These are phyloP conservation scores for Drosophila malerkotliana DNA, from an alignment of 1,140 invertebrate genomes.

Conservation along the genomic window DNA sequence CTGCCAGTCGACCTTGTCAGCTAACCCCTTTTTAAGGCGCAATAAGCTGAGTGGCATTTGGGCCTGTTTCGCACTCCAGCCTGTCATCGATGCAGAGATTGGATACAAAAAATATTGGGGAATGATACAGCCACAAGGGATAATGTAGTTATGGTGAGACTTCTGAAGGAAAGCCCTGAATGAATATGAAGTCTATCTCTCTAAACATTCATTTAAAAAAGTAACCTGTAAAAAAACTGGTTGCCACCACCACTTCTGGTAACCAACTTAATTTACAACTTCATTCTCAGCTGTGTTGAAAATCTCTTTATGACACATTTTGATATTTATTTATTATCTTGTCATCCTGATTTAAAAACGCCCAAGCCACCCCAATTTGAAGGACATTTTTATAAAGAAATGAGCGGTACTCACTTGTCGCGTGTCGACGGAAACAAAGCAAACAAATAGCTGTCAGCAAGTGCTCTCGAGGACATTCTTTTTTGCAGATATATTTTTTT, in stretches of 20 bases:
- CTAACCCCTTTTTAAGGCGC: constrained; percentile 64
- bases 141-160: not conserved
- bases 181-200: not conserved
- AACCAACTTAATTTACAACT: constrained; percentile 13
- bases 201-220: not conserved
- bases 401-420: constrained; percentile 61
- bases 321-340: constrained; percentile 84
- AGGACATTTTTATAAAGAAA: constrained; percentile 5
- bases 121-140: not conserved
- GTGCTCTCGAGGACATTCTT: constrained; percentile 56
- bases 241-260: not conserved
- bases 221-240: constrained; percentile 1
- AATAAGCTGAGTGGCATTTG: constrained; percentile 62
- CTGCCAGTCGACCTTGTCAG: constrained; percentile 12
- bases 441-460: constrained; percentile 77
- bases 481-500: constrained; percentile 50
- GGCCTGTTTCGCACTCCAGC: constrained; percentile 67
- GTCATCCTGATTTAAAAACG: constrained; percentile 73
- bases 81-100: constrained; percentile 33
- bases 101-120: not conserved
- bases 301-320: constrained; percentile 82
- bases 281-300: constrained; percentile 50
- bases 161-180: not conserved
- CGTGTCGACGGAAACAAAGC: constrained; percentile 54
- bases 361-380: constrained; percentile 60